Conservation (phyloP, 2,113 vertebrate genomes). For the Pao palembangensis region DNA sequence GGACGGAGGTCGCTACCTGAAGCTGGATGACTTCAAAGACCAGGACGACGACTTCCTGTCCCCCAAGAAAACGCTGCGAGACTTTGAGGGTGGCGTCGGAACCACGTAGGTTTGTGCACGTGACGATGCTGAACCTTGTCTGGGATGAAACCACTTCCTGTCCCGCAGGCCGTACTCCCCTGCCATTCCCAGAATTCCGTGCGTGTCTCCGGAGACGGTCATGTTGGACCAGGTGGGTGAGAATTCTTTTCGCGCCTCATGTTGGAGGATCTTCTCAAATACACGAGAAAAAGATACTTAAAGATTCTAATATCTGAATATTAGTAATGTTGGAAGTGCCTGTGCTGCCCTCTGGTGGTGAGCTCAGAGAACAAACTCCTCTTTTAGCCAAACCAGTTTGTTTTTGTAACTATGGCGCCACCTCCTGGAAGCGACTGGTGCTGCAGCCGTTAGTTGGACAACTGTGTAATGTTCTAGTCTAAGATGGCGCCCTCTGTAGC, state of each 20-base stretch:
- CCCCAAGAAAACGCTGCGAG: conserved; percentile 74
- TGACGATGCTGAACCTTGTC: too few species aligned
- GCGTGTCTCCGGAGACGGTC: conserved; percentile 89
- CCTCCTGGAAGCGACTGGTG: too few species aligned
- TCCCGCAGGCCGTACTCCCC: conserved; percentile 85
- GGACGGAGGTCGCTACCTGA: conserved; percentile 77
- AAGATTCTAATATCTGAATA: too few species aligned
- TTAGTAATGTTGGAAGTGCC: too few species aligned
- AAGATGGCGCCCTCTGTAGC: too few species aligned
- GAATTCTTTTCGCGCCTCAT: neutral
- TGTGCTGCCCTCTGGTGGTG: too few species aligned
- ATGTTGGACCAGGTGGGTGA: conserved; percentile 78
- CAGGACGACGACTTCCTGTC: conserved; percentile 81
- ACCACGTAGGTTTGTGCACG: conserved; percentile 69
- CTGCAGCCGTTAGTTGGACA: too few species aligned
- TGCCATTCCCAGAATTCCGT: conserved; percentile 86
- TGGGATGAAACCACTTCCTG: neutral
- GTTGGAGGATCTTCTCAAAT: neutral
- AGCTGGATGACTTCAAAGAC: conserved; percentile 80
- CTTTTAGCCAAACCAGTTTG: too few species aligned
- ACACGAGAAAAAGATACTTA: too few species aligned
- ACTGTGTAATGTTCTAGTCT: too few species aligned
- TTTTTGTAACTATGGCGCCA: too few species aligned
- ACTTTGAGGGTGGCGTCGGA: conserved; percentile 77
- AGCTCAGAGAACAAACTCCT: too few species aligned